Base-by-base conservation (phyloP, 2,113 vertebrate genomes). In the Oncorhynchus keta region DNA sequence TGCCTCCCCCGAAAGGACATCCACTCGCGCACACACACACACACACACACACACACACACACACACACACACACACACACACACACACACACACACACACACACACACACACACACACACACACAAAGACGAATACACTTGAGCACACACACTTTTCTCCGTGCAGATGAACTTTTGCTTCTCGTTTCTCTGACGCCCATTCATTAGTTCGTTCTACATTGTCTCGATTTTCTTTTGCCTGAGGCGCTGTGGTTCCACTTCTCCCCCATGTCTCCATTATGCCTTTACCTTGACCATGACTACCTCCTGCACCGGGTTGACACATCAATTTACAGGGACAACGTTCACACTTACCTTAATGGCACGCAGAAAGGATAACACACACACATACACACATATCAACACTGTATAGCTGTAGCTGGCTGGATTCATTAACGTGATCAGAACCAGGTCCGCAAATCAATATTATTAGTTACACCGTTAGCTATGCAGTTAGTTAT, bases 261-360 rank as follows among this genome's bases (percentile, higher is more conserved):
- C 77, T 39, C 35, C 35, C 8, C 7, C 1, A 8, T 84, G 88
- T 57, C 84, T 84, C 86, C 35, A 39, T 39, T 86, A 89, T 83
- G 73, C 28, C 28, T 28, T 28, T 3, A 3, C 28, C 28, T 28
- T 28, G 3, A 28, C 28, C 28, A 32, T 32, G 30, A 2, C 22
- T 22, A 79, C 80, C 88, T 81, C 61, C 87, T 75, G 85, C 81
- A 35, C 66, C 62, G 64, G 26, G 7, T 72, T 87, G 88, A 87
- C 83, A 89, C 84, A 88, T 87, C 84, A 73, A 90, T 82, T 85
- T 84, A 88, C 87, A 86, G 81, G 74, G 79, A 79, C 79, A 76
- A 82, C 83, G 1, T 35, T 77, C 83, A 12, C 78, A n/a, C 72
- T 81, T 85, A 88, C 86, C 86, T 71, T 79, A 20, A 74, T 81